Conservation (phyloP, 2,888 invertebrate genomes). For the Patella caerulea region DNA sequence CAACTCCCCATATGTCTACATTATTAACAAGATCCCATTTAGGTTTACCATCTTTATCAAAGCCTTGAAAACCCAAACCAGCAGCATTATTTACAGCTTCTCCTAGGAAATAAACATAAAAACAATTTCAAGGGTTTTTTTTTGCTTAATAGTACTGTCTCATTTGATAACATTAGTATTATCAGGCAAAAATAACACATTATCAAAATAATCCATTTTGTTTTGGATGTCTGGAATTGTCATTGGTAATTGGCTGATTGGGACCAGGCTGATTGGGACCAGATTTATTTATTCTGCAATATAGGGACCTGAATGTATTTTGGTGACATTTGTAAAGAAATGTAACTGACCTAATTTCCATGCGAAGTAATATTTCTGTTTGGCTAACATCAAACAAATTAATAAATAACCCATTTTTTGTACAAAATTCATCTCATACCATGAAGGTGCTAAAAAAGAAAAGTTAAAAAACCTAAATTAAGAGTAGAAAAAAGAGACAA, state of each 20-base stretch:
- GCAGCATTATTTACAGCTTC: conserved; percentile 96
- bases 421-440: conserved; percentile 76
- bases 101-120: conserved; percentile 72
- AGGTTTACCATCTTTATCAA: conserved; percentile 79
- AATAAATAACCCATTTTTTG: conserved; percentile 84
- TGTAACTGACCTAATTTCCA: conserved; percentile 80
- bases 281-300: not conserved
- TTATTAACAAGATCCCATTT: conserved; percentile 95
- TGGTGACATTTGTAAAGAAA: not conserved
- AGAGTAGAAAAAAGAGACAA: not conserved
- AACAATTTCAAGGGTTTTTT: too few species aligned
- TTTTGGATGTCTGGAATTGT: not conserved
- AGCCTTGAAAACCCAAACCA: conserved; percentile 90
- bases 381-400: conserved; percentile 82
- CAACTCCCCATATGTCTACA: conserved; percentile 89
- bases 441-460: conserved; percentile 76
- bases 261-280: too few species aligned
- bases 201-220: not conserved
- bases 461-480: conserved; percentile 23
- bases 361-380: conserved; percentile 97
- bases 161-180: too few species aligned
- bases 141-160: too few species aligned
- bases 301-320: not conserved
- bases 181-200: not conserved
- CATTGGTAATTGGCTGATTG: too few species aligned